These are phyloP conservation scores for Oncopeltus fasciatus DNA, from an alignment of 1,140 invertebrate genomes.

Conservation along the genomic window DNA sequence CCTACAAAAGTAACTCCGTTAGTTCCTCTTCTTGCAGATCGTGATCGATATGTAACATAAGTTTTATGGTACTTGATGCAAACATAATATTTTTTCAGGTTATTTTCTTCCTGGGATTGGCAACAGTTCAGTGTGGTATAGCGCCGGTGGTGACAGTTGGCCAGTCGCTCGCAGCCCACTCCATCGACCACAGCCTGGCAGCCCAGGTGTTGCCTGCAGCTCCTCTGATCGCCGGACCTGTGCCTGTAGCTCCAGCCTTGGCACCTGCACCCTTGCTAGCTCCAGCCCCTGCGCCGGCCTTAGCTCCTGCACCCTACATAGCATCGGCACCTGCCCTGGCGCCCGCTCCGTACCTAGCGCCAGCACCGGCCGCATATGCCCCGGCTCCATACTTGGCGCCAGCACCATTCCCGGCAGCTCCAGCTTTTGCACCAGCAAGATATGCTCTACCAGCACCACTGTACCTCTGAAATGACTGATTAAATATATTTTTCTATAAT, in stretches of 20 bases:
- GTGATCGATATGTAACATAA: too few relatives aligned
- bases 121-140: constrained; percentile 35
- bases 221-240: constrained; percentile 27
- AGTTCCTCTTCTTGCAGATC: too few relatives aligned
- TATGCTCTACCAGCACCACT: not conserved
- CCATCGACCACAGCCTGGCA: constrained; percentile 42
- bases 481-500: too few relatives aligned
- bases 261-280: constrained; percentile 13
- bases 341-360: not conserved
- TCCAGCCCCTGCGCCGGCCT: not conserved
- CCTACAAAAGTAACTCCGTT: too few relatives aligned
- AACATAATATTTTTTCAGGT: too few relatives aligned
- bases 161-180: constrained; percentile 42
- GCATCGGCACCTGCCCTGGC: not conserved
- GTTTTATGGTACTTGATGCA: too few relatives aligned
- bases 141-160: constrained; percentile 35
- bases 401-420: not conserved
- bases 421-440: not conserved
- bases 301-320: not conserved
- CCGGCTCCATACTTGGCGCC: not conserved
- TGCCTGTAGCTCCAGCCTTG: too few relatives aligned
- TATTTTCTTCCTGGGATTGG: constrained; percentile 28
- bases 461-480: too few relatives aligned
- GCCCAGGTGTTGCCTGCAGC: constrained; percentile 36
- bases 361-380: not conserved